Evolutionary conservation across 2,113 vertebrate genomes (phyloP).

Genomic region (Clupea harengus): DNA sequence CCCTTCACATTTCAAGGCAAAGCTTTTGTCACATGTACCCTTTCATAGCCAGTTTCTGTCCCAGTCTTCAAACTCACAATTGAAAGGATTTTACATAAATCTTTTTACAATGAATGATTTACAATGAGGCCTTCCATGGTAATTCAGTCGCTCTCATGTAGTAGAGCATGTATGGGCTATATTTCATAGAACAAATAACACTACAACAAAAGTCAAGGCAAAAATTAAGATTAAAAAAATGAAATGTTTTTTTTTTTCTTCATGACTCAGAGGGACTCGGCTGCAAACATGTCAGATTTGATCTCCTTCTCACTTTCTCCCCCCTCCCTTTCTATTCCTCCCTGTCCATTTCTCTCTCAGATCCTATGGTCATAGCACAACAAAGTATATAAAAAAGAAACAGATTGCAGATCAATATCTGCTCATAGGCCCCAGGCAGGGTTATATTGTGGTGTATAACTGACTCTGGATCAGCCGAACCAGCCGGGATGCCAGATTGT

Average conservation of each 20-base stretch:
- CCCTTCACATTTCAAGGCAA: background rate
- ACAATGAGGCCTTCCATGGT: background rate
- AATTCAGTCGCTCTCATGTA: background rate
- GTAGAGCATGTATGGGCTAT: background rate
- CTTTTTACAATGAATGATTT: background rate
- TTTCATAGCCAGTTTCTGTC: background rate
- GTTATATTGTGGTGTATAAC: too few relatives aligned
- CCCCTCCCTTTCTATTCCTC: background rate
- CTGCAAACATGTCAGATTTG: too few relatives aligned
- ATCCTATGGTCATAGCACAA: background rate
- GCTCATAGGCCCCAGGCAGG: too few relatives aligned
- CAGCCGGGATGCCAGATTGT: too few relatives aligned
- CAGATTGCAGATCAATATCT: too few relatives aligned
- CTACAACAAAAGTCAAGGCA: background rate
- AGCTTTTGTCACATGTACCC: background rate
- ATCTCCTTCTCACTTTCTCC: background rate
- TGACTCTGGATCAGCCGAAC: too few relatives aligned
- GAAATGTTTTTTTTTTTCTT: background rate
- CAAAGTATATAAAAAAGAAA: too few relatives aligned
- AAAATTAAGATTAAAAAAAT: background rate
- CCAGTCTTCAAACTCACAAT: background rate
- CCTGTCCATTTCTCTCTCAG: background rate
- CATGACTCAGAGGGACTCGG: too few relatives aligned
- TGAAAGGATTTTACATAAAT: background rate
- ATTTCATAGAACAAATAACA: background rate